A percentile compares a stretch with the other conserved stretches of the same genome.
Evolutionary conservation across 1,140 invertebrate genomes (phyloP).

Genomic region (Papilio polyxenes): DNA sequence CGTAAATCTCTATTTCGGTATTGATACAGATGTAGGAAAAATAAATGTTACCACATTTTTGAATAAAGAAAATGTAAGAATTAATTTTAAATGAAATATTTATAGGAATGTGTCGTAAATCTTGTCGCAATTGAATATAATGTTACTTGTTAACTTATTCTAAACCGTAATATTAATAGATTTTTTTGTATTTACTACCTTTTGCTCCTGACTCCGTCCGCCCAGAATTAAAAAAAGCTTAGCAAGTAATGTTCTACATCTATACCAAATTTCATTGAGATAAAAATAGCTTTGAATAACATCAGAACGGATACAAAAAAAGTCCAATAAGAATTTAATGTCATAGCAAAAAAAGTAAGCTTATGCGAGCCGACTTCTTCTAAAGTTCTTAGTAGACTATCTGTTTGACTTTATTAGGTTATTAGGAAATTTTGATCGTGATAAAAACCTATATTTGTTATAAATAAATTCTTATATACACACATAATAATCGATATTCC

Average conservation of each 20-base stretch:
- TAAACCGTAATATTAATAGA: not conserved
- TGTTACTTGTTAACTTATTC: not conserved
- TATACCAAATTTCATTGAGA: too few relatives aligned
- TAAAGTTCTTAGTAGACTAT: not conserved
- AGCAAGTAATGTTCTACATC: too few relatives aligned
- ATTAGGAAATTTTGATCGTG: not conserved
- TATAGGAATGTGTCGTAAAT: not conserved
- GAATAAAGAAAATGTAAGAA: not conserved
- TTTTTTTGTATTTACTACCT: not conserved
- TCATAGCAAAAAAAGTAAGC: not conserved
- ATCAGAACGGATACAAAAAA: not conserved
- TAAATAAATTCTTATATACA: not conserved
- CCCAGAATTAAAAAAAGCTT: too few relatives aligned
- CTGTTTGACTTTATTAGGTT: not conserved
- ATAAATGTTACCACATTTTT: not conserved
- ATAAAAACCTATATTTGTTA: not conserved
- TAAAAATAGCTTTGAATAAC: too few relatives aligned
- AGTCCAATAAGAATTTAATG: not conserved
- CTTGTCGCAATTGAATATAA: not conserved
- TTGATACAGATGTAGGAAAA: not conserved
- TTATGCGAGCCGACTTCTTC: not conserved
- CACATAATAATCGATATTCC: not conserved
- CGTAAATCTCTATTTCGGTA: constrained; percentile 17
- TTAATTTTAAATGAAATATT: not conserved
- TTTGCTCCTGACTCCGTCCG: too few relatives aligned